phyloP scores from a whole-genome alignment of 2,888 invertebrate genomes.

The Pyralis farinalis region DNA sequence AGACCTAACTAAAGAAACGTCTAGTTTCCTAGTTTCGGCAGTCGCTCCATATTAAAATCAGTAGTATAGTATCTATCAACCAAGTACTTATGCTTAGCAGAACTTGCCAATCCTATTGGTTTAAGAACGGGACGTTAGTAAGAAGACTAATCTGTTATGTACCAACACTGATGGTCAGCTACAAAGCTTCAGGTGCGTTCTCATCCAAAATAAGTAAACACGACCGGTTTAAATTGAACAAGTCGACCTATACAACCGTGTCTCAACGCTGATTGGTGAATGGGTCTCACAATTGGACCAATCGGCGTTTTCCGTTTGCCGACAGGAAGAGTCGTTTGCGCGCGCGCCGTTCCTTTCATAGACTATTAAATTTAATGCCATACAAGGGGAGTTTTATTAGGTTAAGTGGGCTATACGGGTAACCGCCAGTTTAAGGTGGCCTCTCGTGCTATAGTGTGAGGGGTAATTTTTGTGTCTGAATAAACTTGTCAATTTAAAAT shows the following conservation, averaged over 20 bases:
- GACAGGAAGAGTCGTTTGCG: constrained; percentile 70
- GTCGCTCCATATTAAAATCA: no score
- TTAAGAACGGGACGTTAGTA: no score
- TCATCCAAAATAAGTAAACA: background rate
- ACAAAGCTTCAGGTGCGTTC: background rate
- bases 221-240: constrained; percentile 25
- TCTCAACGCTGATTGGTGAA: constrained; percentile 72
- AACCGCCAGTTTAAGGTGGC: constrained; percentile 39
- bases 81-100: no score
- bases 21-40: no score
- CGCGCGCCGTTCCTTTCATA: constrained; percentile 69
- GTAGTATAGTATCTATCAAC: no score
- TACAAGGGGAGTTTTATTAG: constrained; percentile 75
- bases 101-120: no score
- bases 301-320: constrained; percentile 74
- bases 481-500: constrained; percentile 33
- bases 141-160: no score
- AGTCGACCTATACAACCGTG: constrained; percentile 35
- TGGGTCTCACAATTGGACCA: constrained; percentile 72
- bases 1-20: no score
- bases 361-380: constrained; percentile 75
- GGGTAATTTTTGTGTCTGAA: constrained; percentile 25
- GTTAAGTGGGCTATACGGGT: constrained; percentile 75
- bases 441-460: constrained; percentile 27
- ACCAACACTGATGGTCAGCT: no score